These are phyloP conservation scores for Sphaerodactylus townsendi DNA, from an alignment of 2,113 vertebrate genomes.

Conservation along the genomic window DNA sequence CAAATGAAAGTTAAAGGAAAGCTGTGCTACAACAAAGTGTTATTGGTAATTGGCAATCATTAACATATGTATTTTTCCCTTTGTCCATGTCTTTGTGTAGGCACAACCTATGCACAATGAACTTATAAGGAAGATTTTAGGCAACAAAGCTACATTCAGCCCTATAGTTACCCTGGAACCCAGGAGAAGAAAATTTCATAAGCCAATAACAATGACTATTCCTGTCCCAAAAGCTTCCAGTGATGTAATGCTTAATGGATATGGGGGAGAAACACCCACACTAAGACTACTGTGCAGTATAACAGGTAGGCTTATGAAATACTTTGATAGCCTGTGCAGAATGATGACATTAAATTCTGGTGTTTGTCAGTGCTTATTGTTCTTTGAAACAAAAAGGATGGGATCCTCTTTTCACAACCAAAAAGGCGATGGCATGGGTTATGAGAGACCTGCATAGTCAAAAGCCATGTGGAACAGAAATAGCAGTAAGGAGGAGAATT, in stretches of 20 bases:
- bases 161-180: constrained; percentile 97
- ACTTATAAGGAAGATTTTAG: constrained; percentile 89
- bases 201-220: constrained; percentile 98
- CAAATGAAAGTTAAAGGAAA: background rate
- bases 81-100: constrained; percentile 66
- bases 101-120: constrained; percentile 89
- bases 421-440: too few relatives aligned
- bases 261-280: constrained; percentile 89
- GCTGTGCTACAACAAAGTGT: too few relatives aligned
- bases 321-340: background rate
- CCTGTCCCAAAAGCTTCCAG: constrained; percentile 89
- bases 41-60: background rate
- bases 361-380: accelerated
- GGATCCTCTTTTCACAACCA: too few relatives aligned
- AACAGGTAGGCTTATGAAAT: constrained; percentile 80
- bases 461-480: too few relatives aligned
- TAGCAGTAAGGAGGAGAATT: too few relatives aligned
- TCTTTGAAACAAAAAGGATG: background rate
- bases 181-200: constrained; percentile 95
- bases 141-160: constrained; percentile 95
- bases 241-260: constrained; percentile 84
- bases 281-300: constrained; percentile 95
- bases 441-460: too few relatives aligned
- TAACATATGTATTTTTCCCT: background rate
- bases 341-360: background rate